These are phyloP conservation scores for Antennarius striatus DNA, from an alignment of 2,113 vertebrate species.

Conservation along the genomic window DNA sequence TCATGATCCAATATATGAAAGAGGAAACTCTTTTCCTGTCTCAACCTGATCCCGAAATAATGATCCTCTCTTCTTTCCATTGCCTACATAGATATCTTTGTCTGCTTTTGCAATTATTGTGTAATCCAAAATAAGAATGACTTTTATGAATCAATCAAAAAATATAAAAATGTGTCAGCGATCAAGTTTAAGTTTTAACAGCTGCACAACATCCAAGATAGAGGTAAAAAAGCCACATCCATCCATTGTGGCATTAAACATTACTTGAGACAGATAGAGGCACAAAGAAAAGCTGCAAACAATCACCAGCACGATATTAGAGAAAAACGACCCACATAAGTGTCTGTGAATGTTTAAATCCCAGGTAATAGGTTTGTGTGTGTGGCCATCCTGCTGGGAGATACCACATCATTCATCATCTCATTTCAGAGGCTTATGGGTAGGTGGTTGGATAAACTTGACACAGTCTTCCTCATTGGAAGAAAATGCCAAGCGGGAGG, in stretches of 20 bases:
- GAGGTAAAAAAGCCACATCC: constrained; percentile 20
- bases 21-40: neutral
- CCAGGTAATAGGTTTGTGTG: constrained; percentile 41
- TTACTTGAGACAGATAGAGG: constrained; percentile 26
- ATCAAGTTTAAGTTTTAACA: constrained; percentile 29
- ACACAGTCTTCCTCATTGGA: constrained; percentile 45
- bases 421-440: constrained; percentile 56
- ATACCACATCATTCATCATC: constrained; percentile 69
- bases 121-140: no score
- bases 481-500: constrained; percentile 38
- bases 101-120: no score
- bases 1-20: neutral
- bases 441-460: constrained; percentile 19
- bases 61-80: neutral
- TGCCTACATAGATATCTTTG: no score
- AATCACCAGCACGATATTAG: constrained; percentile 29
- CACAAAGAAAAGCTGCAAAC: neutral
- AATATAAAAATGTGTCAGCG: constrained; percentile 19
- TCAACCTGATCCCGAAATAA: neutral
- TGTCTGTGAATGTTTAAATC: constrained; percentile 36
- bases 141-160: neutral
- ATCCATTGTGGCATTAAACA: constrained; percentile 6
- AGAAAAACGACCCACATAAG: constrained; percentile 31
- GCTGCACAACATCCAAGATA: constrained; percentile 14
- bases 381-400: constrained; percentile 59